These are phyloP conservation scores for Drosophila nikananu DNA, from an alignment of 1,140 invertebrate species.

Conservation along the genomic window DNA sequence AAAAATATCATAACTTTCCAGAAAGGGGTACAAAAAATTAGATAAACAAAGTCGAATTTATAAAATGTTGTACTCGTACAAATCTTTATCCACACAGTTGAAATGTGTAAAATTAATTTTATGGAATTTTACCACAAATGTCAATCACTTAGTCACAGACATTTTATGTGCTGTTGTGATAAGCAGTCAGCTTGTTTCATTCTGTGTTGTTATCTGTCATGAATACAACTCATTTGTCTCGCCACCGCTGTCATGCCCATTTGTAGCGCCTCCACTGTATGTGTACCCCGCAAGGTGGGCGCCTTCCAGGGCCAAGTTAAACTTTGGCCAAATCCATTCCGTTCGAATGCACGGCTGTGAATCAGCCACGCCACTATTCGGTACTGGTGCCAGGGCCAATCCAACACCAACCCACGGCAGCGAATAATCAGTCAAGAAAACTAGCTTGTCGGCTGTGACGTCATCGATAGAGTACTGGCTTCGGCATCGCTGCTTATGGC, in stretches of 20 bases:
- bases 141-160: neutral
- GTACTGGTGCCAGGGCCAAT: conserved; percentile 13
- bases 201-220: conserved; percentile 31
- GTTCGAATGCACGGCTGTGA: conserved; percentile 51
- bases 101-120: neutral
- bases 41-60: neutral
- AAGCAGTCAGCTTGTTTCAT: conserved; percentile 14
- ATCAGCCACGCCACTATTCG: conserved; percentile 48
- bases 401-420: neutral
- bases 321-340: conserved; percentile 50
- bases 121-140: conserved; percentile 6
- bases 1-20: neutral
- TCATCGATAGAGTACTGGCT: conserved; percentile 48
- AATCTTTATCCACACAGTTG: no score
- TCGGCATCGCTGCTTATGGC: conserved; percentile 42
- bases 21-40: neutral
- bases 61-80: no score
- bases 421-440: conserved; percentile 42
- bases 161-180: conserved; percentile 5
- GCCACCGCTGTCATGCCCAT: conserved; percentile 5
- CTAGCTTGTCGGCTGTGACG: conserved; percentile 59
- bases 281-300: conserved; percentile 31
- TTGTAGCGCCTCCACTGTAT: conserved; percentile 35
- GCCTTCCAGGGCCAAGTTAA: conserved; percentile 47
- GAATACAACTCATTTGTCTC: conserved; percentile 15